phyloP scores from a whole-genome alignment of 2,113 vertebrate genomes.

The Ailuropoda melanoleuca region DNA sequence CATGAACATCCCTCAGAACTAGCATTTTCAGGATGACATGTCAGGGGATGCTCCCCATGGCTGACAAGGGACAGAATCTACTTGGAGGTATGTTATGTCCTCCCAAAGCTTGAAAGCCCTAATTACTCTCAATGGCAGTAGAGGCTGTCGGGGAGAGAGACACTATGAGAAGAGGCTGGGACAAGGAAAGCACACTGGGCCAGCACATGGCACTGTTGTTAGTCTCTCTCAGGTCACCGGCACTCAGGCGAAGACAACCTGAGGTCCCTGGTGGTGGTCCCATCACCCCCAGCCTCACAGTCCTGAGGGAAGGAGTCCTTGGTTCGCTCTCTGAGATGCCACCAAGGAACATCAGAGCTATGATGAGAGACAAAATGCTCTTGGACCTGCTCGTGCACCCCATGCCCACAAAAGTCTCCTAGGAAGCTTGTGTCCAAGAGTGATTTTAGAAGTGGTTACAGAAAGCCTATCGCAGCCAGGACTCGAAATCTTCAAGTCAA shows the following conservation, averaged over 20 bases:
- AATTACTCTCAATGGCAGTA: not conserved
- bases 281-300: not conserved
- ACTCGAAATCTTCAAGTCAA: not conserved
- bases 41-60: not conserved
- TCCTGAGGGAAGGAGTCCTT: not conserved
- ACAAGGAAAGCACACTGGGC: not conserved
- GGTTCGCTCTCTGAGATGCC: not conserved
- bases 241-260: not conserved
- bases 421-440: not conserved
- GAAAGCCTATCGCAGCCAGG: not conserved
- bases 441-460: not conserved
- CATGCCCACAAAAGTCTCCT: not conserved
- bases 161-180: not conserved
- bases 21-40: not conserved
- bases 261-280: not conserved
- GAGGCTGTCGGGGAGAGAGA: not conserved
- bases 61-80: not conserved
- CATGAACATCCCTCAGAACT: not conserved
- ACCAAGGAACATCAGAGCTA: not conserved
- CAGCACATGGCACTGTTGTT: not conserved
- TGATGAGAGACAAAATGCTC: not conserved
- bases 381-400: too few species aligned
- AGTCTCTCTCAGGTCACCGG: not conserved
- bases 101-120: not conserved
- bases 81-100: not conserved